A percentile compares a stretch with the other conserved stretches of the same genome.
phyloP scores from a whole-genome alignment of 2,113 vertebrate species.

The Deroptyus accipitrinus region DNA sequence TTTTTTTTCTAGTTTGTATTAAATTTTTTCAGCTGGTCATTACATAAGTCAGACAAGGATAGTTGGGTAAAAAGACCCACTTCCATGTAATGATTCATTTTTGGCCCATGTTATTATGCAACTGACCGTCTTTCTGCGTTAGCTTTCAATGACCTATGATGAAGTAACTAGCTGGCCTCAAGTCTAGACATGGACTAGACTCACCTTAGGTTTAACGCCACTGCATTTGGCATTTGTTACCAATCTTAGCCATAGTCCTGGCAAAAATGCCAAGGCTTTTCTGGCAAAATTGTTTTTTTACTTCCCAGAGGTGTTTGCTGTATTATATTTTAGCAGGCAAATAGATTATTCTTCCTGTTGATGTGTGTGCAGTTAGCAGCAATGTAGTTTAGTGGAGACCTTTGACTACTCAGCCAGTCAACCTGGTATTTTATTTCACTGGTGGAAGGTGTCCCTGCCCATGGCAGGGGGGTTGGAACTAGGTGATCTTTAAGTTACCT shows the following conservation, averaged over 20 bases:
- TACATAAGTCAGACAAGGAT: not conserved
- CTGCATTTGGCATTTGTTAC: not conserved
- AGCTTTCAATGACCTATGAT: not conserved
- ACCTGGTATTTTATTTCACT: not conserved
- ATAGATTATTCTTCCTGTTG: not conserved
- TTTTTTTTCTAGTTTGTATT: not conserved
- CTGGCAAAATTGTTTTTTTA: not conserved
- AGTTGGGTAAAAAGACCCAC: not conserved
- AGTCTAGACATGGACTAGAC: not conserved
- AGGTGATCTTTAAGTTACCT: not conserved
- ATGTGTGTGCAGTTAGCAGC: not conserved
- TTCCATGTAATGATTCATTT: rapidly evolving
- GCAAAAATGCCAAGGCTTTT: not conserved
- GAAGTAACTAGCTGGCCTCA: not conserved
- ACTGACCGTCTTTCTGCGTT: not conserved
- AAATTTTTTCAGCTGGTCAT: not conserved
- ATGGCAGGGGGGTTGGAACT: not conserved
- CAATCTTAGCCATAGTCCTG: not conserved
- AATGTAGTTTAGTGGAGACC: not conserved
- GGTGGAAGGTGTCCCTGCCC: not conserved
- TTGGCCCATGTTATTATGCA: not conserved
- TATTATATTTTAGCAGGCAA: not conserved
- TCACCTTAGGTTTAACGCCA: rapidly evolving
- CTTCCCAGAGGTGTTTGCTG: not conserved
- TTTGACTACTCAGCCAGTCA: not conserved